phyloP scores from a whole-genome alignment of 2,888 invertebrate genomes.

The Alcis repandata region DNA sequence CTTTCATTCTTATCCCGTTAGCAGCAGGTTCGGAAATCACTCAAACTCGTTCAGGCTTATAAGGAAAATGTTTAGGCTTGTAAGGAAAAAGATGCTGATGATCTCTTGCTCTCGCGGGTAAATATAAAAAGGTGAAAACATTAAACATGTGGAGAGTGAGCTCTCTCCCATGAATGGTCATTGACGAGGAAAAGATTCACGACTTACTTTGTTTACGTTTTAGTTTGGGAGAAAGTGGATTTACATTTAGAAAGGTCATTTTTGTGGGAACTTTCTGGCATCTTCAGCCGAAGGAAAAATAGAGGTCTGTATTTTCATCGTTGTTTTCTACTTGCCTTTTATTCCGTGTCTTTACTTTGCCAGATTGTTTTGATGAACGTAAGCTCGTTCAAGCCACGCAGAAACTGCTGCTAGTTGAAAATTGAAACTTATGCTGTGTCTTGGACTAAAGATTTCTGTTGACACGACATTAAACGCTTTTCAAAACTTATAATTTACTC shows the following conservation, averaged over 20 bases:
- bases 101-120: conserved; percentile 29
- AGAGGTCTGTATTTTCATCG: neutral
- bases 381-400: too few species aligned
- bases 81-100: conserved; percentile 24
- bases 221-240: conserved; percentile 12
- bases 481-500: too few species aligned
- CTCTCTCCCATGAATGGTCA: conserved; percentile 22
- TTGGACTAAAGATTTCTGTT: too few species aligned
- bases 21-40: neutral
- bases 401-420: too few species aligned
- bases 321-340: neutral
- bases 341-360: neutral
- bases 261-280: neutral
- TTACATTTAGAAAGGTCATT: conserved; percentile 1
- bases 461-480: too few species aligned
- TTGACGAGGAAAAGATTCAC: conserved; percentile 20
- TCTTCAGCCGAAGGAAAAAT: neutral
- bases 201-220: conserved; percentile 18
- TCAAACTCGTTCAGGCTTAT: neutral
- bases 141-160: conserved; percentile 30
- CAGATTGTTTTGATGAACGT: neutral
- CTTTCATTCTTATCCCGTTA: conserved; percentile 15
- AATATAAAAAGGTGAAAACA: conserved; percentile 35
- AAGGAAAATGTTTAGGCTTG: conserved; percentile 15
- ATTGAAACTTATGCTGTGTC: too few species aligned